Evolutionary conservation across 2,113 vertebrate species (phyloP).

Genomic region (Myotis lucifugus): DNA sequence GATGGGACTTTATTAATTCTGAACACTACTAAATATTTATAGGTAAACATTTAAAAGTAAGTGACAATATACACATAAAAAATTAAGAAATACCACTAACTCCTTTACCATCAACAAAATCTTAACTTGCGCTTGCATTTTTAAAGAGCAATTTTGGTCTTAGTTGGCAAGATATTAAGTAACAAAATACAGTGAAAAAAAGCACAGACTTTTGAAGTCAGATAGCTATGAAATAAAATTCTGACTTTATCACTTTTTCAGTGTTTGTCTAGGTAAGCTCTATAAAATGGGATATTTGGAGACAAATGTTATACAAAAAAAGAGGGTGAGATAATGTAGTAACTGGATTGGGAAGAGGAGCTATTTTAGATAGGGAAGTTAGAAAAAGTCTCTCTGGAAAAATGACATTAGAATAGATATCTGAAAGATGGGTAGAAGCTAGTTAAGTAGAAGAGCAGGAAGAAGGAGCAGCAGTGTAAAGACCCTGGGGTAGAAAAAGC

Average conservation of each 20-base stretch:
- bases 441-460: background rate
- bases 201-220: background rate
- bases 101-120: background rate
- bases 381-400: background rate
- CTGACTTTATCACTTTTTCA: background rate
- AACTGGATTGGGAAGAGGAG: too few species aligned
- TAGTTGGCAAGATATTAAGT: constrained; percentile 33
- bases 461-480: background rate
- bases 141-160: constrained; percentile 13
- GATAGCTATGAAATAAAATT: background rate
- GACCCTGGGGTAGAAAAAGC: background rate
- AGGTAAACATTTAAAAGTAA: constrained; percentile 2
- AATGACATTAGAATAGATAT: background rate
- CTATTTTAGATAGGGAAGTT: too few species aligned
- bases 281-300: background rate
- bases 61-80: background rate
- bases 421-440: background rate
- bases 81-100: background rate
- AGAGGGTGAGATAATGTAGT: too few species aligned
- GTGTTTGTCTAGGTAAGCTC: background rate
- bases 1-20: background rate
- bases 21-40: background rate
- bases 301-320: too few species aligned
- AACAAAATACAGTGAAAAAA: background rate
- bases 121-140: background rate